Conservation (phyloP, 1,140 invertebrate species). For the Brachionus asplanchnoidis region DNA sequence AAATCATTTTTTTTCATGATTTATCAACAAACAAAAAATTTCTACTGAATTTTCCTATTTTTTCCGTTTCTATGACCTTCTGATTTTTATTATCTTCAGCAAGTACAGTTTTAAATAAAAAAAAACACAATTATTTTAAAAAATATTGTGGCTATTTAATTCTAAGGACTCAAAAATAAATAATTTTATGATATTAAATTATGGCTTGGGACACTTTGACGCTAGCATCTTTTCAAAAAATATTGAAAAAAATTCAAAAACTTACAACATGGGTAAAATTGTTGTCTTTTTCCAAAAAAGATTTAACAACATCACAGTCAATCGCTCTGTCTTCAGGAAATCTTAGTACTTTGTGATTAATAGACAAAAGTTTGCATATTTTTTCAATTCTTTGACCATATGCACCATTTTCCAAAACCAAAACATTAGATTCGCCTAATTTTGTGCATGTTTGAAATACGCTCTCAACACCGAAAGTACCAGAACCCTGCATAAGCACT, state of each 20-base stretch:
- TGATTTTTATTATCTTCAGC: too few species aligned
- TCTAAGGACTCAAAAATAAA: too few species aligned
- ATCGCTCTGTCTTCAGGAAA: conserved; percentile 56
- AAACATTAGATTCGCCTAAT: conserved; percentile 49
- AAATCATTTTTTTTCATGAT: too few species aligned
- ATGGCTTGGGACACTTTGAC: too few species aligned
- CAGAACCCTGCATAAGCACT: conserved; percentile 60
- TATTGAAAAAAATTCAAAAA: background rate
- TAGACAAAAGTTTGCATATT: conserved; percentile 54
- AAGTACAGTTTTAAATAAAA: too few species aligned
- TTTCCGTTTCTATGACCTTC: too few species aligned
- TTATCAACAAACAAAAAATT: too few species aligned
- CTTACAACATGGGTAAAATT: background rate
- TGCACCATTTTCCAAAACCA: conserved; percentile 59
- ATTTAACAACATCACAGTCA: conserved; percentile 45
- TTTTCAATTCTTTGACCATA: conserved; percentile 58
- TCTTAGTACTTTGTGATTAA: conserved; percentile 49
- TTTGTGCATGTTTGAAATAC: conserved; percentile 56
- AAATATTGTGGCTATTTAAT: too few species aligned
- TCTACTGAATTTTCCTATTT: too few species aligned
- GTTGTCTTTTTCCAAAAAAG: background rate
- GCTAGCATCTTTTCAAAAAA: too few species aligned
- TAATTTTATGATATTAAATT: too few species aligned
- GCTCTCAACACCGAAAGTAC: conserved; percentile 59
- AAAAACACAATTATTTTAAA: too few species aligned